Percentiles rank a stretch among this genome's conserved stretches.
phyloP scores from a whole-genome alignment of 2,888 invertebrate species.

The Lottia scabra region DNA sequence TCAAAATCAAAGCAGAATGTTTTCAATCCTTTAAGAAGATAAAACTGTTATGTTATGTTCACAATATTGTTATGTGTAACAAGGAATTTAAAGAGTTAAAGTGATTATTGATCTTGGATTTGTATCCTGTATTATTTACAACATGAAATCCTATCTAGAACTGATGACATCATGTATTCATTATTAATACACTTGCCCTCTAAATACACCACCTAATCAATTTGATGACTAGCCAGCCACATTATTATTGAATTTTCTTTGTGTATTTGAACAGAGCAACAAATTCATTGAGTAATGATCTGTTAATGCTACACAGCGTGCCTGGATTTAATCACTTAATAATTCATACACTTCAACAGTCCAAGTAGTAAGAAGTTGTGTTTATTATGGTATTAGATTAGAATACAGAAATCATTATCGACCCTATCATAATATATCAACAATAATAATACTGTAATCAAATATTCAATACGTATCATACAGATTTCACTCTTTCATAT shows the following conservation, averaged over 20 bases:
- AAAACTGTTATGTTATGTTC: too few species aligned
- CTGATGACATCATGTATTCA: background rate
- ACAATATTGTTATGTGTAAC: too few species aligned
- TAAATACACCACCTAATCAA: background rate
- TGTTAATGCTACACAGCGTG: background rate
- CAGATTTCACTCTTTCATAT: too few species aligned
- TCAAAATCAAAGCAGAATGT: too few species aligned
- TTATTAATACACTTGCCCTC: background rate
- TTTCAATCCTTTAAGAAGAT: too few species aligned
- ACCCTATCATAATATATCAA: background rate
- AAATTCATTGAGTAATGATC: conserved; percentile 1
- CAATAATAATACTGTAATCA: background rate
- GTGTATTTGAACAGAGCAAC: background rate
- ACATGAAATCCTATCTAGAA: background rate
- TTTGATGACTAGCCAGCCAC: background rate
- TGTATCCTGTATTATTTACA: conserved; percentile 1
- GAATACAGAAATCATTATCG: too few species aligned
- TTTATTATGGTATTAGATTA: background rate
- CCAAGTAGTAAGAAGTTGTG: background rate
- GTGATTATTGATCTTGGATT: background rate
- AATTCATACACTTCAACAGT: background rate
- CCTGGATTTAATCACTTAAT: background rate
- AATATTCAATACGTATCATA: background rate
- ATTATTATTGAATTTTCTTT: background rate
- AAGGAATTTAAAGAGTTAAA: too few species aligned